Evolutionary conservation across 2,888 invertebrate genomes (phyloP).

Genomic region (Frankliniella fusca): DNA sequence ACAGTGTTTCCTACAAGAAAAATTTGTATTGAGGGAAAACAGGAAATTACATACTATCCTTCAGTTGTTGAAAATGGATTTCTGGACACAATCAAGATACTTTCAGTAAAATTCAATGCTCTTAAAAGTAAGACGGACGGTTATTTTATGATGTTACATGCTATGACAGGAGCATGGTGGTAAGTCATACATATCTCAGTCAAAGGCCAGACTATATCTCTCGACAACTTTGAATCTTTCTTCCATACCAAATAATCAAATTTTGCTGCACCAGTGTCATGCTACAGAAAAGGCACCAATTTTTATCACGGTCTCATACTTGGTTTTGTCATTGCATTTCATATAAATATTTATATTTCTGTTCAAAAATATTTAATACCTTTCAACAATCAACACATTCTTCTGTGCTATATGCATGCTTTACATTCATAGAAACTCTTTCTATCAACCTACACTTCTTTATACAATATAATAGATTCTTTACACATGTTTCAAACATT

Average conservation of each 20-base stretch:
- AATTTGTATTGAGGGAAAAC: not conserved
- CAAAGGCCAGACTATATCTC: constrained; percentile 15
- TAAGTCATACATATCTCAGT: constrained; percentile 14
- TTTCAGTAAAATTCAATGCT: not conserved
- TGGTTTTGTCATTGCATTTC: constrained; percentile 20
- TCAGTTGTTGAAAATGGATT: not conserved
- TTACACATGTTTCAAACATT: constrained; percentile 32
- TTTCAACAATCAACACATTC: constrained; percentile 17
- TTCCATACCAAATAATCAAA: constrained; percentile 9
- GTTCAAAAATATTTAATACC: constrained; percentile 27
- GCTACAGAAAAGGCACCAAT: constrained; percentile 24
- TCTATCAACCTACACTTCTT: constrained; percentile 22
- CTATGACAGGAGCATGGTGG: constrained; percentile 19
- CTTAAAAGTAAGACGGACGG: constrained; percentile 20
- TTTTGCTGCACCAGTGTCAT: constrained; percentile 22
- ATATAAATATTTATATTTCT: constrained; percentile 21
- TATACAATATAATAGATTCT: constrained; percentile 33
- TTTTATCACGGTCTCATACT: constrained; percentile 23
- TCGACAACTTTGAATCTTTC: not conserved
- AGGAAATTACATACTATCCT: not conserved
- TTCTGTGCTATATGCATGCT: constrained; percentile 22
- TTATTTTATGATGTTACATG: constrained; percentile 13
- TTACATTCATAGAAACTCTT: constrained; percentile 21
- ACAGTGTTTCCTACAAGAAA: not conserved
- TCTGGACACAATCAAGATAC: constrained; percentile 9